Base-by-base conservation (phyloP, 2,113 vertebrate genomes). In the Syrmaticus mikado region DNA sequence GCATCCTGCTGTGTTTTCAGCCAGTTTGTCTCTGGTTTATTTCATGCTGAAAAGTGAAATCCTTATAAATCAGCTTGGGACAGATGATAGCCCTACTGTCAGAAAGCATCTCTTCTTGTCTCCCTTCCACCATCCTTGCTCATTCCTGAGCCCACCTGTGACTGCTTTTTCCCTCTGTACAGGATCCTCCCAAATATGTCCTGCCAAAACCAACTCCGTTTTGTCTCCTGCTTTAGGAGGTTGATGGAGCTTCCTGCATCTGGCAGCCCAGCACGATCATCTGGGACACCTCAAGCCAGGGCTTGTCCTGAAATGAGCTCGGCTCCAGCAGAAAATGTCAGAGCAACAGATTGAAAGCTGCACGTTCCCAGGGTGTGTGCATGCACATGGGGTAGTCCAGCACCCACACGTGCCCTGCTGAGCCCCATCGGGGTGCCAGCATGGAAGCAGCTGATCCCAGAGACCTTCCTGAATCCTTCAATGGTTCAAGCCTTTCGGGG, bases 241-340 rank as follows among this genome's bases (percentile, higher is more conserved):
- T 40, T 77, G 22, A 28, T 13, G 65, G 68, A 61, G 68, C 68
- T 61, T 81, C 70, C 82, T 74, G 64, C 50, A 53, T 40, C 55
- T 0, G 0, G 68, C 81, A 93, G 86, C 53, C 52, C 21, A 58
- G 15, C 80, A 88, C 1, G 0, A 60, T 53, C 1, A 0, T 32
- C 78, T 73, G 67, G 18, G 57, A 76, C 36, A 5, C 13, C 74
- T 89, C 94, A 95, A 91, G 93, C 79, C 3, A 2, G 46, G 82
- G 46, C 93, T 89, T 94, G 93, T 85, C 89, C 75, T 74, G 48
- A 67, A 71, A 30, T 0, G 4, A 89, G 76, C 52, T 86, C 74
- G 70, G 55, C 58, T 68, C 11, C 10, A 64, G 85, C 72, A 90
- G 72, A 86, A 72, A 74, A 25, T 6, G 15, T 43, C 65, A 74